Evolutionary conservation across 2,888 invertebrate genomes (phyloP), one percentile per base, ranked within the genome.

Genomic region (Melinaea marsaeus): DNA sequence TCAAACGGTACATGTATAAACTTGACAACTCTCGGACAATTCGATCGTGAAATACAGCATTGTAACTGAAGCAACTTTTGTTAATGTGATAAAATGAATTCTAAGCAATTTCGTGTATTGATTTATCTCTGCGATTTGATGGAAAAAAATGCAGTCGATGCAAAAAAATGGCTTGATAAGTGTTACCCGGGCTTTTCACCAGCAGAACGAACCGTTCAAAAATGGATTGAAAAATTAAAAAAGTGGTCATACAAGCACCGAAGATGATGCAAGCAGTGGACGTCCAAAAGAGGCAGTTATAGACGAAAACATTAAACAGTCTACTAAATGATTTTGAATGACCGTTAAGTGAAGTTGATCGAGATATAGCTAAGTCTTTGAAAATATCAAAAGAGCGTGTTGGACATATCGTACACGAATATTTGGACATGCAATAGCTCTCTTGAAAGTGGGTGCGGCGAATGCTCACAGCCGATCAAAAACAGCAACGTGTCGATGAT

Each of bases 391-490:
- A 22, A 22, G 22, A 22, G 22, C 22, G 22, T 22, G 0, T 22
- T 22, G 22, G 22, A 22, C 22, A 22, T 46, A 75, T 73, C 65
- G 70, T 75, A 35, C 35, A 69, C 65, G 64, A 74, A 34, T 9
- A 71, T 22, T 71, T 74, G 63, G 65, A 55, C 51, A 71, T 71
- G 71, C 70, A 54, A 72, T 72, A 74, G 66, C 68, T 72, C 13
- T 72, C 60, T 61, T 71, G 74, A 62, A 67, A 72, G 66, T 78
- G 74, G 72, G 71, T 78, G 73, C 73, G 74, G 74, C 75, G 74
- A 59, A 71, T 71, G 66, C 67, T 72, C 62, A 72, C 69, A 59
- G 22, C 22, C 22, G 22, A 22, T 22, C 22, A 22, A 22, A 22
- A 22, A 22, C 22, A 22, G 22, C 22, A 22, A 22, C 22, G 22